These are phyloP conservation scores for Pagrus major DNA, from an alignment of 2,113 vertebrate genomes.

Conservation along the genomic window DNA sequence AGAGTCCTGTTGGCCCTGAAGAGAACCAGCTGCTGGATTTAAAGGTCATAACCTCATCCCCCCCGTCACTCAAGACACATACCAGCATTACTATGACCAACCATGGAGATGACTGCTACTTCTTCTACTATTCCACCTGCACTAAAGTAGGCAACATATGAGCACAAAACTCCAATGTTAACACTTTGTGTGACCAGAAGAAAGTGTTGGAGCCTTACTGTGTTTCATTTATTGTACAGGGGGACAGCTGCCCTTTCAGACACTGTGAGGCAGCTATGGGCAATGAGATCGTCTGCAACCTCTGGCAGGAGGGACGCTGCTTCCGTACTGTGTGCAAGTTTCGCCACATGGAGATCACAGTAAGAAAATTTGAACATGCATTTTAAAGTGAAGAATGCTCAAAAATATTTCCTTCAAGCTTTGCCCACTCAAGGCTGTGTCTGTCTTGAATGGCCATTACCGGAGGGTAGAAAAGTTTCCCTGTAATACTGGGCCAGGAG, in stretches of 20 bases:
- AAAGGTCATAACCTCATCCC: constrained; percentile 36
- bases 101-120: constrained; percentile 97
- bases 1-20: constrained; percentile 64
- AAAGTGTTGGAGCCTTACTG: not conserved
- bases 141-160: constrained; percentile 84
- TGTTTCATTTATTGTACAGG: constrained; percentile 77
- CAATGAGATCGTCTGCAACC: constrained; percentile 91
- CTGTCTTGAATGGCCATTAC: constrained; percentile 38
- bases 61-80: constrained; percentile 6
- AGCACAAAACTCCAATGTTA: no score
- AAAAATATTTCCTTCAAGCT: constrained; percentile 19
- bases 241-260: constrained; percentile 93
- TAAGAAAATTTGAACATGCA: constrained; percentile 73
- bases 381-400: not conserved
- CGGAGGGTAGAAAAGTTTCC: constrained; percentile 4
- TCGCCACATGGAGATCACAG: constrained; percentile 97
- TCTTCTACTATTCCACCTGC: constrained; percentile 97
- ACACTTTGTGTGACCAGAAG: not conserved
- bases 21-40: constrained; percentile 59
- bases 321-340: constrained; percentile 94
- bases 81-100: constrained; percentile 86
- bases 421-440: constrained; percentile 32
- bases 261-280: constrained; percentile 96
- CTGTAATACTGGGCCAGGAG: constrained; percentile 10
- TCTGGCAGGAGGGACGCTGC: constrained; percentile 95